Conservation (phyloP, 2,888 invertebrate genomes). For the Serrognathus titanus region DNA sequence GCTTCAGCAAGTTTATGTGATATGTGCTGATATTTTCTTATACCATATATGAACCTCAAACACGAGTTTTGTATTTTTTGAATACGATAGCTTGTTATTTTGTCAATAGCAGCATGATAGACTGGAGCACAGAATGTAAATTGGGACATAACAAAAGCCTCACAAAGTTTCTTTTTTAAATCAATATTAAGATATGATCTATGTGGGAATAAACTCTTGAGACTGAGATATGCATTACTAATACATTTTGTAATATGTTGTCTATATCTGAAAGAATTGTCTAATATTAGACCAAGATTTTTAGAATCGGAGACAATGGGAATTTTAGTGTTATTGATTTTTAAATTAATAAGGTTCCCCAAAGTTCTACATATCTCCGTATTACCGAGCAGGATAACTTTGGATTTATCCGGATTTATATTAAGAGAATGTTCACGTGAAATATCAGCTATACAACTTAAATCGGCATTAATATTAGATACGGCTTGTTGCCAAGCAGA, state of each 20-base stretch:
- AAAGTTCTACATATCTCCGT: too few relatives aligned
- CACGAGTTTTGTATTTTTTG: slow-evolving; percentile 3
- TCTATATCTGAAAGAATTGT: neutral
- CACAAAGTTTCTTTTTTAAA: neutral
- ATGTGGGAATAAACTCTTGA: neutral
- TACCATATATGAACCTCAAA: neutral
- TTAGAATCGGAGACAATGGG: too few relatives aligned
- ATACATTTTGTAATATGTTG: neutral
- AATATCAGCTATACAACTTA: too few relatives aligned
- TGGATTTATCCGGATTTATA: too few relatives aligned
- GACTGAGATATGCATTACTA: neutral
- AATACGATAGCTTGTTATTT: neutral
- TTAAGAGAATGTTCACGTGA: too few relatives aligned
- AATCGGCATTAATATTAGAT: too few relatives aligned
- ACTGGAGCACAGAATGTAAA: slow-evolving; percentile 1
- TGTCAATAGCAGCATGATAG: slow-evolving; percentile 1
- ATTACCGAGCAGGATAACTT: too few relatives aligned
- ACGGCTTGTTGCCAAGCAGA: too few relatives aligned
- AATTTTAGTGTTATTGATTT: too few relatives aligned
- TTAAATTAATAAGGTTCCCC: too few relatives aligned
- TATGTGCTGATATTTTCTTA: slow-evolving; percentile 1
- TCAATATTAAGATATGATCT: neutral
- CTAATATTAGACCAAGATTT: too few relatives aligned
- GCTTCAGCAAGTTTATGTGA: neutral
- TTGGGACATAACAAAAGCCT: neutral